A percentile compares a stretch with the other conserved stretches of the same genome.
Evolutionary conservation across 2,113 vertebrate species (phyloP).

Genomic region (Nicator chloris): DNA sequence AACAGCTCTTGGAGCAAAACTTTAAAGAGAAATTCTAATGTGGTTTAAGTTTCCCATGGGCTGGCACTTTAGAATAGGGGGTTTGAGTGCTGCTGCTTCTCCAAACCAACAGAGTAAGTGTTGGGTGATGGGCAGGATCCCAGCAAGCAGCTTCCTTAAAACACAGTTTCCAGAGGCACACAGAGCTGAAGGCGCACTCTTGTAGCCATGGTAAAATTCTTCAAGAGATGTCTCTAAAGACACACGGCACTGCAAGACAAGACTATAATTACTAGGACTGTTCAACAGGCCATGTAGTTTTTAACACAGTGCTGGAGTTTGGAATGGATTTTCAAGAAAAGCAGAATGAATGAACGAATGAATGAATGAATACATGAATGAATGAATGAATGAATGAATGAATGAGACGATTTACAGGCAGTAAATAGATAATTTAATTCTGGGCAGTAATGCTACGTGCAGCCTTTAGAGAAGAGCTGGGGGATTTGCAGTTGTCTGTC

Average conservation of each 20-base stretch:
- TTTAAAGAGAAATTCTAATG: not conserved
- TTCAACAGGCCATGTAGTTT: not conserved
- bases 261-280: not conserved
- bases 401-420: not conserved
- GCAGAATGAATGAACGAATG: not conserved
- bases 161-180: not conserved
- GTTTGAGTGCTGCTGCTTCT: not conserved
- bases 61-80: not conserved
- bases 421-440: not conserved
- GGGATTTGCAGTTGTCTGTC: no score
- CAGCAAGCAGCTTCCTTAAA: not conserved
- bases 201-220: not conserved
- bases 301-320: not conserved
- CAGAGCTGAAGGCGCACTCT: not conserved
- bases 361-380: not conserved
- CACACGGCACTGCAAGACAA: not conserved
- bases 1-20: not conserved
- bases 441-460: not conserved
- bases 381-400: not conserved
- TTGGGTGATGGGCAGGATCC: not conserved
- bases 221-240: not conserved
- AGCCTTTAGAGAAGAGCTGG: not conserved
- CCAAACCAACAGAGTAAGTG: not conserved
- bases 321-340: not conserved
- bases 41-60: not conserved